phyloP scores from a whole-genome alignment of 2,888 invertebrate genomes.

The Tanypteryx hageni region DNA sequence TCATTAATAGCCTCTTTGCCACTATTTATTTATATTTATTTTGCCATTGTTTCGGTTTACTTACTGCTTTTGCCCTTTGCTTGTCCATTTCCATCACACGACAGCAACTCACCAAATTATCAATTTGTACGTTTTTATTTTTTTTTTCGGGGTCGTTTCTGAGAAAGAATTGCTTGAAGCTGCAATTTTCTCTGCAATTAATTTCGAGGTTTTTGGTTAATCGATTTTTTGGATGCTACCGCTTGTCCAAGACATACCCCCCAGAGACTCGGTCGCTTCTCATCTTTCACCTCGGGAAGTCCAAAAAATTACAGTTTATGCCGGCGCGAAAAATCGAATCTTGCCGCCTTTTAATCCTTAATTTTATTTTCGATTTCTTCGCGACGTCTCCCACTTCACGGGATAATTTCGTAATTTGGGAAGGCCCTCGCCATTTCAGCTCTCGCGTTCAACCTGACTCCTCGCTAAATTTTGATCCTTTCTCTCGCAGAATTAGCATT shows the following conservation, averaged over 20 bases:
- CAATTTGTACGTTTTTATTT: neutral
- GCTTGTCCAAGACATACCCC: neutral
- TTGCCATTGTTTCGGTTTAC: too few relatives aligned
- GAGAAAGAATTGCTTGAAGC: too few relatives aligned
- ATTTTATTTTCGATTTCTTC: neutral
- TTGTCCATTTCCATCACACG: neutral
- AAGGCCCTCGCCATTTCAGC: neutral
- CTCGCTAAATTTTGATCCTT: neutral
- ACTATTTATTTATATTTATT: too few relatives aligned
- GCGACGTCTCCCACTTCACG: neutral
- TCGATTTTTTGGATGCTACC: too few relatives aligned
- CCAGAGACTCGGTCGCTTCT: too few relatives aligned
- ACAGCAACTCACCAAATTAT: neutral
- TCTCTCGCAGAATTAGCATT: slow-evolving; percentile 22
- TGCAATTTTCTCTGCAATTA: too few relatives aligned
- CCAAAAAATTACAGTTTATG: too few relatives aligned
- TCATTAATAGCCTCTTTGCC: too few relatives aligned
- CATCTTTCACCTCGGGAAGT: too few relatives aligned
- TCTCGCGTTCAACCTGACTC: neutral
- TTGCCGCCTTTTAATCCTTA: too few relatives aligned
- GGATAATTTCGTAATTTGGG: slow-evolving; percentile 40
- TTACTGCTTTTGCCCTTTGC: neutral
- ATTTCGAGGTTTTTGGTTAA: neutral
- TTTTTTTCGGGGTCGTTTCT: too few relatives aligned
- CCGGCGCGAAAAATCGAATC: too few relatives aligned